Evolutionary conservation across 2,888 invertebrate genomes (phyloP).

Genomic region (Diploptera punctata): DNA sequence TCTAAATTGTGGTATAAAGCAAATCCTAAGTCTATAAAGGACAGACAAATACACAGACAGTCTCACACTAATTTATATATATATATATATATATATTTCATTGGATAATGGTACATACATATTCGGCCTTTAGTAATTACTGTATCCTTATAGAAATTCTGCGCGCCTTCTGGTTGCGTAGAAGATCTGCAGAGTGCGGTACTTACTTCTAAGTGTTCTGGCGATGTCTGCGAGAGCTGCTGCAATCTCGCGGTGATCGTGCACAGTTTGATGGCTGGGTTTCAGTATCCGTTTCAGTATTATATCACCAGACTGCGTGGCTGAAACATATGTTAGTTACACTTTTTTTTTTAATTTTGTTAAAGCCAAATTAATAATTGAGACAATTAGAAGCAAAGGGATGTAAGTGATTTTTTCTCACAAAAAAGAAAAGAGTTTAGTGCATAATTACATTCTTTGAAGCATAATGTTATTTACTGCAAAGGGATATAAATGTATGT

Average conservation of each 20-base stretch:
- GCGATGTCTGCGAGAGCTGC: conserved; percentile 39
- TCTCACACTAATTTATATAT: background rate
- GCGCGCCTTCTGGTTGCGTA: background rate
- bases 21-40: too few species aligned
- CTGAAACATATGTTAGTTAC: too few species aligned
- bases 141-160: background rate
- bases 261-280: conserved; percentile 39
- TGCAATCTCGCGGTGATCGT: conserved; percentile 42
- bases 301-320: background rate
- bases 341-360: too few species aligned
- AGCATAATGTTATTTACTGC: too few species aligned
- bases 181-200: background rate
- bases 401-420: too few species aligned
- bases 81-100: background rate
- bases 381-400: too few species aligned
- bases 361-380: too few species aligned
- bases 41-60: too few species aligned
- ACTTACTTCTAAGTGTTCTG: conserved; percentile 38
- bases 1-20: too few species aligned
- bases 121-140: background rate
- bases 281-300: conserved; percentile 35
- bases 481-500: too few species aligned
- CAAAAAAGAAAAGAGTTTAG: too few species aligned
- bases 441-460: too few species aligned
- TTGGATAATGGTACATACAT: background rate